phyloP scores from a whole-genome alignment of 2,888 invertebrate species.

The Exocentrus adspersus region DNA sequence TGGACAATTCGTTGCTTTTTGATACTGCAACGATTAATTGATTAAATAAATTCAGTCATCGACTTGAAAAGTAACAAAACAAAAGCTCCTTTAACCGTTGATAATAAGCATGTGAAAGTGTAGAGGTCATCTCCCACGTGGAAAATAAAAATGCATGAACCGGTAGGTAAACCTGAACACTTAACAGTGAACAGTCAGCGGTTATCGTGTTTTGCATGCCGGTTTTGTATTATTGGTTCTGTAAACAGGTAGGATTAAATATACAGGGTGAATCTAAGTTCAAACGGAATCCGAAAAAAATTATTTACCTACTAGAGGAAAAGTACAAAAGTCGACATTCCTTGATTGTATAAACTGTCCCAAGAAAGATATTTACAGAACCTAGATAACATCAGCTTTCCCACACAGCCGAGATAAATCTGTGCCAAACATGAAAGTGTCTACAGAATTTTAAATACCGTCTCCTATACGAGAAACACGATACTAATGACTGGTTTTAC shows the following conservation, averaged over 20 bases:
- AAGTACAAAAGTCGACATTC: background rate
- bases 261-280: too few species aligned
- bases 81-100: background rate
- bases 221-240: background rate
- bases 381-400: background rate
- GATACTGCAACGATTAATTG: too few species aligned
- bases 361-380: background rate
- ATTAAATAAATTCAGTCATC: background rate
- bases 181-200: background rate
- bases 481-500: too few species aligned
- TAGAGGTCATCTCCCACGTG: slow-evolving; percentile 34
- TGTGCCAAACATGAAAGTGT: background rate
- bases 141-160: background rate
- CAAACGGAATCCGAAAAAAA: too few species aligned
- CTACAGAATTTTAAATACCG: background rate
- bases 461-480: too few species aligned
- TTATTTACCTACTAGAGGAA: too few species aligned
- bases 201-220: slow-evolving; percentile 4
- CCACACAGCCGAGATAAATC: background rate
- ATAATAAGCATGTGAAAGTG: slow-evolving; percentile 28
- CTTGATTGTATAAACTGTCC: background rate
- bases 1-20: too few species aligned
- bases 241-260: slow-evolving; percentile 2
- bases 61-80: slow-evolving; percentile 7
- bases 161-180: slow-evolving; percentile 6